Evolutionary conservation across 2,888 invertebrate genomes (phyloP), one percentile per base, ranked within the genome.

Genomic region (Drosophila setosimentum): DNA sequence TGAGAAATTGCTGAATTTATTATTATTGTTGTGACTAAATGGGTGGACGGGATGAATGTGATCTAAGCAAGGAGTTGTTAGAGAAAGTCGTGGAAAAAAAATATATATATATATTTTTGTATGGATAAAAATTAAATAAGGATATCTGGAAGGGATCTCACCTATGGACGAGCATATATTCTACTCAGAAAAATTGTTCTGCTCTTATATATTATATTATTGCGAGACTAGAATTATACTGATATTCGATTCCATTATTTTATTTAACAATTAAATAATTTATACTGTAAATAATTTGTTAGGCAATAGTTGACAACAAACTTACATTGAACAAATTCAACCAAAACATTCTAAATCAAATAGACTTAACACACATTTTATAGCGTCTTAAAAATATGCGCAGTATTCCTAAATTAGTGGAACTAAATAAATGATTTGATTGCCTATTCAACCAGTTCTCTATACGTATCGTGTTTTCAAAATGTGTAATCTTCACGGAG

Each of bases 401-500:
- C 58, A 64, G 50, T 57, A 60, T 40, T 49, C 51, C 49, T 40
- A 32, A 77, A 67, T 67, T 75, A 79, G 75, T 80, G 71, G 71
- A 75, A 75, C 77, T 67, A 80, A 79, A 75, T 70, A 71, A 75
- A 76, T 67, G 55, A 42, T 11, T 59, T 37, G 58, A 68, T 48
- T 37, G 48, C 30, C 53, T 51, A 49, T 30, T 54, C 69, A 58
- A 62, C 62, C 62, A 48, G 63, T 60, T 63, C 50, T 50, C 68
- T 18, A 63, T n/a, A 59, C 55, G 37, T n/a, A n/a, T 66, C 50
- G 55, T 57, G 30, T 57, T 54, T 45, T 60, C 45, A 55, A 58
- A 73, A 73, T 74, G 74, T 79, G 58, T 70, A 55, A 68, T 68
- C 75, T 82, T 78, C 65, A 68, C 64, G 69, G 66, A 48, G 58